Conservation (phyloP, 2,888 invertebrate species). For the Clunio marinus region DNA sequence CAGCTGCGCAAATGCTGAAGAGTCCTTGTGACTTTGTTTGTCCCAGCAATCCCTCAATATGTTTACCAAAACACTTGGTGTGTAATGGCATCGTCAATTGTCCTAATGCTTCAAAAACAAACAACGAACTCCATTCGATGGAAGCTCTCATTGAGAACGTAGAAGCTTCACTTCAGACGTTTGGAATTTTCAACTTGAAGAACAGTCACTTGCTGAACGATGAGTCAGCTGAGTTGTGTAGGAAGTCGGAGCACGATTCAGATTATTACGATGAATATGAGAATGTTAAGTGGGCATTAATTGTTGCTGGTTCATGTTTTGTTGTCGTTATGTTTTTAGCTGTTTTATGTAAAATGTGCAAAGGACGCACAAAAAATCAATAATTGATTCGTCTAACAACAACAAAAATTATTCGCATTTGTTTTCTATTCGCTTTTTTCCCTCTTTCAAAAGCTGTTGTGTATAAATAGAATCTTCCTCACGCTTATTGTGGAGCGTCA, state of each 20-base stretch:
- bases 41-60: slow-evolving; percentile 76
- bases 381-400: slow-evolving; percentile 6
- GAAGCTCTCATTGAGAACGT: slow-evolving; percentile 56
- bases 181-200: slow-evolving; percentile 56
- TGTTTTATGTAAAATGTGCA: slow-evolving; percentile 46
- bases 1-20: slow-evolving; percentile 65
- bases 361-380: slow-evolving; percentile 37
- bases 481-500: too few relatives aligned
- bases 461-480: slow-evolving; percentile 10
- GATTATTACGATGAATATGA: slow-evolving; percentile 53
- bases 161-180: slow-evolving; percentile 58
- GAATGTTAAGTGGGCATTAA: slow-evolving; percentile 47
- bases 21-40: slow-evolving; percentile 81
- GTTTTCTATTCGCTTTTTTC: background rate
- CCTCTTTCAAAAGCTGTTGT: background rate
- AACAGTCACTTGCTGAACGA: slow-evolving; percentile 61
- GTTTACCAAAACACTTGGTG: slow-evolving; percentile 76
- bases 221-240: slow-evolving; percentile 71
- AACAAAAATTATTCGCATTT: background rate
- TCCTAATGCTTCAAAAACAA: slow-evolving; percentile 61
- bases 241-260: slow-evolving; percentile 49
- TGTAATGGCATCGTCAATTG: slow-evolving; percentile 88
- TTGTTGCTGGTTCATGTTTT: slow-evolving; percentile 47
- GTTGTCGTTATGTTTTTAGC: slow-evolving; percentile 48
- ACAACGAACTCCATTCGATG: slow-evolving; percentile 46